Percentiles rank a stretch among this genome's conserved stretches.
Evolutionary conservation across 2,113 vertebrate species (phyloP).

Genomic region (Caretta caretta): DNA sequence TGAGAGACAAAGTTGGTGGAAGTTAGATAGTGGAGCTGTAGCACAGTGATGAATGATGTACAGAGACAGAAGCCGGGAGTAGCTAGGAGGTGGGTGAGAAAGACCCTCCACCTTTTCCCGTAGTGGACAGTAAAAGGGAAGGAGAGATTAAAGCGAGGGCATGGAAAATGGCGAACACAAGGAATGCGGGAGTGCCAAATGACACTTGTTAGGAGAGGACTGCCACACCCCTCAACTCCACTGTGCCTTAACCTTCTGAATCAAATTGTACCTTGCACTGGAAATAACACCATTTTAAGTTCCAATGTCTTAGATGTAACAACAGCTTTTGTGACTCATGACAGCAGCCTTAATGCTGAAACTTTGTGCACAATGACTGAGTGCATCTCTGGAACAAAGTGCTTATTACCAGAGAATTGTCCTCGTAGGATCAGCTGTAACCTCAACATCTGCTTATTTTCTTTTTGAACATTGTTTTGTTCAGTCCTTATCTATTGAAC

Average conservation of each 20-base stretch:
- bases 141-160: not conserved
- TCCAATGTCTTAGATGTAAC: not conserved
- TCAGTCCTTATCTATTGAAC: slow-evolving; percentile 41
- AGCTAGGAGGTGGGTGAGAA: not conserved
- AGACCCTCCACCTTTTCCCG: not conserved
- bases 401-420: slow-evolving; percentile 51
- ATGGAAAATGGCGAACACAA: rapidly evolving
- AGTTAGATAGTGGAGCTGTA: not conserved
- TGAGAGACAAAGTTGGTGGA: not conserved
- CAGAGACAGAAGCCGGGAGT: not conserved
- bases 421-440: not conserved
- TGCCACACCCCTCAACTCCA: not conserved
- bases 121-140: not conserved
- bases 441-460: slow-evolving; percentile 65
- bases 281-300: not conserved
- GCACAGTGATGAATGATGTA: not conserved
- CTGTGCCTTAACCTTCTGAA: rapidly evolving
- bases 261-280: not conserved
- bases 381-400: slow-evolving; percentile 11
- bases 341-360: not conserved
- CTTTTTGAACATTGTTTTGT: slow-evolving; percentile 35
- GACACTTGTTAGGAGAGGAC: not conserved
- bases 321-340: slow-evolving; percentile 31
- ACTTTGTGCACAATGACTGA: not conserved
- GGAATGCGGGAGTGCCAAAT: not conserved